phyloP scores from a whole-genome alignment of 1,140 invertebrate genomes.

The Drosophila setifemur region DNA sequence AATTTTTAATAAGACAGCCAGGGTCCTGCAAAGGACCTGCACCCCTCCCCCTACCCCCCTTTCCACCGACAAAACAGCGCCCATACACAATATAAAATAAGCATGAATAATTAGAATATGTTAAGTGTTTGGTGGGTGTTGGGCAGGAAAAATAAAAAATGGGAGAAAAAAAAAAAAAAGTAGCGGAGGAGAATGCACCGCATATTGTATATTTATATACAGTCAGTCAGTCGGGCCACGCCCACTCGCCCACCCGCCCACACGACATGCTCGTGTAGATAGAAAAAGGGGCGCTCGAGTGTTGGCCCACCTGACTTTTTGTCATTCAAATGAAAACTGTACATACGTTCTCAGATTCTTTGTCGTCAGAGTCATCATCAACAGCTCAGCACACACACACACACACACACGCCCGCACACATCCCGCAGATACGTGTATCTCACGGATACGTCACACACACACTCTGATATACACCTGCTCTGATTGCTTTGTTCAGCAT shows the following conservation, averaged over 20 bases:
- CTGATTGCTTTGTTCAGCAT: constrained; percentile 79
- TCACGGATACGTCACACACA: constrained; percentile 3
- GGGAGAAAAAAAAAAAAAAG: neutral
- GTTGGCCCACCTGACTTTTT: constrained; percentile 80
- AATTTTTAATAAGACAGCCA: constrained; percentile 75
- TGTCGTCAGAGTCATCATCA: constrained; percentile 54
- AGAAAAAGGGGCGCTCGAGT: constrained; percentile 58
- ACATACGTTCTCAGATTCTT: constrained; percentile 60
- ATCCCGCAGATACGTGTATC: neutral
- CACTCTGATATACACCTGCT: constrained; percentile 46
- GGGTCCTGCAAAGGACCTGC: neutral
- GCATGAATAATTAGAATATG: constrained; percentile 82
- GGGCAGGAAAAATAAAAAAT: neutral
- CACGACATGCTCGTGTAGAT: constrained; percentile 18
- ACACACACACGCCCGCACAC: neutral
- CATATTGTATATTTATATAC: constrained; percentile 79
- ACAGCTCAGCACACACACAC: constrained; percentile 34
- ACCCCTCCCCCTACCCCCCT: neutral
- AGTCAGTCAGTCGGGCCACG: constrained; percentile 69
- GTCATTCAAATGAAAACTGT: constrained; percentile 82
- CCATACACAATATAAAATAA: constrained; percentile 80
- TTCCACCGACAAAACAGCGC: constrained; percentile 20
- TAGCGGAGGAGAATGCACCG: constrained; percentile 17
- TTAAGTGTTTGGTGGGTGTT: constrained; percentile 73
- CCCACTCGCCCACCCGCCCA: constrained; percentile 41